Base-by-base conservation (phyloP, 2,888 invertebrate genomes). In the Shargacucullia verbasci region DNA sequence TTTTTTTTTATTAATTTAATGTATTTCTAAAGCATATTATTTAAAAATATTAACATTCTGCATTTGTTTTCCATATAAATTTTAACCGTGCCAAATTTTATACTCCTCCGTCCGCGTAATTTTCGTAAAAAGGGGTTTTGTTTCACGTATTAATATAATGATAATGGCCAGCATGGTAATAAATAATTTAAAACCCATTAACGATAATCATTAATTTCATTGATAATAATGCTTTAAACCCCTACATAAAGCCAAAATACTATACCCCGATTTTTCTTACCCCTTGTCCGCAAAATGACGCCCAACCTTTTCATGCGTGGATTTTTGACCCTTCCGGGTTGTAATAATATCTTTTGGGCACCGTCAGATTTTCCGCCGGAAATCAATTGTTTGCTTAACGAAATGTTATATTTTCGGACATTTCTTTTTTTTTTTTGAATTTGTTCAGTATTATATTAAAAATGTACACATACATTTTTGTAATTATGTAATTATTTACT, bases 301-400 rank as follows among this genome's bases (percentile, higher is more conserved):
- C 38, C 31, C 29, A 58, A 64, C 56, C 68, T 71, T 29, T 76
- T 71, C 48, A 50, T 53, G 53, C 56, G 64, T 48, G 64, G 59
- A 72, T 73, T 58, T 56, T 58, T 47, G 63, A 63, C 59, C 73
- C 69, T 72, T 70, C 62, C 60, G 52, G 58, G 60, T 70, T 59
- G 29, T 39, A 2, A 37, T 44, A 53, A 53, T 46, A 70, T 57
- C 49, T 73, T 70, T 73, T 62, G 60, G 52, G 55, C 61, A 59
- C 61, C 57, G 53, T 70, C 56, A 53, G 38, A 61, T 65, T 63
- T 71, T 70, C 33, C 39, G 53, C 44, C 57, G 53, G 58, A 40
- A 57, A 59, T 57, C 59, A 58, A 62, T 59, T 50, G 59, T 63
- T 57, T 50, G 33, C 27, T 37, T 39, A 10, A 8, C 14, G 37